Percentiles rank a stretch among this genome's conserved stretches.
Conservation (phyloP, 2,797 vertebrate species). For the Linurgus olivaceus region DNA sequence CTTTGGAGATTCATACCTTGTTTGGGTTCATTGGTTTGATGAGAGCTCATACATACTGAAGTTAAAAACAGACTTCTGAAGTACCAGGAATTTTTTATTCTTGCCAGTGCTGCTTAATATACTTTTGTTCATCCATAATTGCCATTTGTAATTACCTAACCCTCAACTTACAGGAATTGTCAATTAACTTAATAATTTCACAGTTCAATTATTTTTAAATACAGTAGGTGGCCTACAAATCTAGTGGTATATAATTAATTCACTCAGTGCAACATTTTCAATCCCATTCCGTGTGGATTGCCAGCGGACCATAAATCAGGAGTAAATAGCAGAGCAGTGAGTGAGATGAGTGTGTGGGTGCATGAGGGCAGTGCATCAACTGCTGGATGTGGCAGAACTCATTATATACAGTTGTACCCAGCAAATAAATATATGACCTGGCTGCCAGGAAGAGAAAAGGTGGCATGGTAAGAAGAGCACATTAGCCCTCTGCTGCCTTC, state of each 20-base stretch:
- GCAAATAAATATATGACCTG: background rate
- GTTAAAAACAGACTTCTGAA: background rate
- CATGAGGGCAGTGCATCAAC: background rate
- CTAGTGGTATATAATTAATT: conserved; percentile 37
- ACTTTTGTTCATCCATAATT: conserved; percentile 7
- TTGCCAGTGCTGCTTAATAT: background rate
- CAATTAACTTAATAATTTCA: conserved; percentile 50
- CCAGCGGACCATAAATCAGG: conserved; percentile 22
- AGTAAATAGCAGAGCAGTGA: background rate
- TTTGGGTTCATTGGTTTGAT: background rate
- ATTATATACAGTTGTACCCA: background rate
- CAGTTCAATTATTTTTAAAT: conserved; percentile 56
- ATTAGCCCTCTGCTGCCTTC: background rate
- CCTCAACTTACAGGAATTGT: conserved; percentile 10
- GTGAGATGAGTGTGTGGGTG: background rate
- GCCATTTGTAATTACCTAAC: conserved; percentile 15
- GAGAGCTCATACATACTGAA: background rate
- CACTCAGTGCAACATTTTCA: conserved; percentile 9
- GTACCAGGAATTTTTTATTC: background rate
- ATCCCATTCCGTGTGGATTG: background rate
- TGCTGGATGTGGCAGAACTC: background rate
- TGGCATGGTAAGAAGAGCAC: background rate
- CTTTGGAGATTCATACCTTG: background rate
- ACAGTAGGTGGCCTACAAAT: conserved; percentile 39
- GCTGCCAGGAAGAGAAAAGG: background rate